Evolutionary conservation across 1,140 invertebrate species (phyloP), one percentile per base, ranked within the genome.

Genomic region (Saccostrea cuccullata): DNA sequence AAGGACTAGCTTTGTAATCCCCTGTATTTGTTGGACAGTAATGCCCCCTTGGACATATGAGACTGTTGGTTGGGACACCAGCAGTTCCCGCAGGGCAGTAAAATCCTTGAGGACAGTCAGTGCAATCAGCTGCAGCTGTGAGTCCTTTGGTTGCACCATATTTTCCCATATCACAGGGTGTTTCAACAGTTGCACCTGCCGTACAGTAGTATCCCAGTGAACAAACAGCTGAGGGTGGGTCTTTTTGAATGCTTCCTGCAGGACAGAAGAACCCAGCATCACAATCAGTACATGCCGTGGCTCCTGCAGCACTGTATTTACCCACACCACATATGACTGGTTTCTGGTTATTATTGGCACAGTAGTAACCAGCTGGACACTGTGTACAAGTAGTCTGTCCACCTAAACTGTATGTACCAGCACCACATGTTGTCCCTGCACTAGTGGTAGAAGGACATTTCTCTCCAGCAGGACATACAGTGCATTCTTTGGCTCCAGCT

Each of bases 61-160:
- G 88, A 47, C 90, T 91, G 36, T 88, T 90, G 1, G 90, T 91
- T 64, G 93, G 93, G 13, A 86, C 60, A 15, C 91, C 92, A 47
- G 91, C 91, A n/a, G 92, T 93, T 13, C 91, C 92, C 58, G 92
- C 91, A 70, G 91, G 93, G 85, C 94, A 94, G 82, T 94, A 94
- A 83, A 91, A 94, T 12, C 92, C 92, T 60, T 93, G 92, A 55
- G 90, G 92, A 88, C 94, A 94, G 1, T 84, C 13, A 15, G 73
- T 91, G 86, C 94, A 94, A 0, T 93, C 89, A 17, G 91, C 82
- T 23, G 77, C 87, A 47, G 70, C 58, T 9, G 55, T 87, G 13
- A 91, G 89, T 17, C 94, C 94, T 26, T 58, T 47, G 26, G 64
- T 87, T 85, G 90, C 90, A 77, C 94, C 94, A 90, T 94, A 94